Evolutionary conservation across 2,888 invertebrate species (phyloP), one percentile per base, ranked within the genome.

Genomic region (Tetramorium bicarinatum): DNA sequence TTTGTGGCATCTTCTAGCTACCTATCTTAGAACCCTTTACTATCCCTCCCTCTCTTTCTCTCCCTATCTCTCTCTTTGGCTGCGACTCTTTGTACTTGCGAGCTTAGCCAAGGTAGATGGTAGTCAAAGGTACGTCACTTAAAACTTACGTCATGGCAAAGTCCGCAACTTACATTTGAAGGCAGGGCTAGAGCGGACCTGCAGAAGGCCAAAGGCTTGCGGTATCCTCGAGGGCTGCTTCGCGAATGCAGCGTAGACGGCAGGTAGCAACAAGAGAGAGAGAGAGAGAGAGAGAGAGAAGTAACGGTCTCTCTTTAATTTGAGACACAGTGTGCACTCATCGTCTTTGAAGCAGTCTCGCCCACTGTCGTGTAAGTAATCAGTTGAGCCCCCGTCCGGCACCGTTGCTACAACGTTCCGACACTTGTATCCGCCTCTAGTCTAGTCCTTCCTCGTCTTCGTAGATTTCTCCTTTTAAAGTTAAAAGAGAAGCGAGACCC

Each of bases 271-370:
- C 66, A 41, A 54, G 72, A 82, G 77, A 80, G 87, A 86, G 79
- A 62, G 13, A 7, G 34, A 56, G 47, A 71, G 61, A 76, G 38
- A 54, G 64, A 54, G 47, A 34, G 29, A 49, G 52, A 71, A 47
- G n/a, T 85, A 80, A 83, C 74, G 89, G 89, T 90, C 93, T 92
- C 93, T 92, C 93, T 93, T 93, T 93, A 93, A 93, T 93, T 93
- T 90, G 89, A 90, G 91, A 90, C 91, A 91, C 87, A 85, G 87
- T 87, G 86, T 86, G 79, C 81, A 87, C 91, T 91, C 91, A 91
- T 91, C 91, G 91, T 91, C 93, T 93, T 92, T 93, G 93, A 93
- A 93, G 93, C 91, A 93, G 92, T 91, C 92, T 92, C 91, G 90
- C 89, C 89, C 87, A 88, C 85, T 87, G 77, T 91, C 91, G 91